Conservation (phyloP, 2,888 invertebrate genomes). For the Apodemia hepburni region DNA sequence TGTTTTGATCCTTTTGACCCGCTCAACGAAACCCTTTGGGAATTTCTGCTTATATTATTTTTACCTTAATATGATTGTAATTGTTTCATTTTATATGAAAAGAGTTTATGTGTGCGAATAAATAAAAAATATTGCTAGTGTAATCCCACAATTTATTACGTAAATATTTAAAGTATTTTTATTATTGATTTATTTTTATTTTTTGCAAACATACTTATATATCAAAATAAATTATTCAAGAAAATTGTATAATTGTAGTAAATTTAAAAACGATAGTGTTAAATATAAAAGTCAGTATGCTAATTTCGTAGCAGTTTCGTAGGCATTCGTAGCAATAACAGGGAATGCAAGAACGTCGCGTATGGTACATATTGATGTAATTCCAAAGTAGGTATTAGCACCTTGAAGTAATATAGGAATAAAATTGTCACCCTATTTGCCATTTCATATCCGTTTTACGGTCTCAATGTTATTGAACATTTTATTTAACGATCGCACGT, state of each 20-base stretch:
- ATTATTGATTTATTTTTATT: neutral
- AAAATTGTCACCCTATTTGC: slow-evolving; percentile 58
- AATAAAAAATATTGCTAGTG: neutral
- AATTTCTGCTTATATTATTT: slow-evolving; percentile 12
- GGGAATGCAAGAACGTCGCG: neutral
- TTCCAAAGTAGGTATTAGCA: slow-evolving; percentile 37
- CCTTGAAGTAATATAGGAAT: slow-evolving; percentile 46
- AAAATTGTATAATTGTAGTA: neutral
- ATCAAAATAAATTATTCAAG: neutral
- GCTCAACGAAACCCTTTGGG: neutral
- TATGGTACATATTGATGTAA: slow-evolving; percentile 10
- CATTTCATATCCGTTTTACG: slow-evolving; percentile 54
- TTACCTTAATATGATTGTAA: neutral
- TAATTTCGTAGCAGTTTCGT: slow-evolving; percentile 47
- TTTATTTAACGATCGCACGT: slow-evolving; percentile 54
- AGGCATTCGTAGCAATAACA: slow-evolving; percentile 29
- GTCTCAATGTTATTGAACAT: slow-evolving; percentile 49
- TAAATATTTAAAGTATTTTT: neutral
- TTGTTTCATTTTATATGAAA: too few species aligned
- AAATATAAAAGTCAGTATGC: neutral
- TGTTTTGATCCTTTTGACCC: slow-evolving; percentile 21
- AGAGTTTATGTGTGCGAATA: neutral
- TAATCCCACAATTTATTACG: neutral
- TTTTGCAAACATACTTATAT: neutral
- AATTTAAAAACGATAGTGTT: neutral